Evolutionary conservation across 2,888 invertebrate genomes (phyloP), one percentile per base, ranked within the genome.

Genomic region (Eupithecia tripunctaria): DNA sequence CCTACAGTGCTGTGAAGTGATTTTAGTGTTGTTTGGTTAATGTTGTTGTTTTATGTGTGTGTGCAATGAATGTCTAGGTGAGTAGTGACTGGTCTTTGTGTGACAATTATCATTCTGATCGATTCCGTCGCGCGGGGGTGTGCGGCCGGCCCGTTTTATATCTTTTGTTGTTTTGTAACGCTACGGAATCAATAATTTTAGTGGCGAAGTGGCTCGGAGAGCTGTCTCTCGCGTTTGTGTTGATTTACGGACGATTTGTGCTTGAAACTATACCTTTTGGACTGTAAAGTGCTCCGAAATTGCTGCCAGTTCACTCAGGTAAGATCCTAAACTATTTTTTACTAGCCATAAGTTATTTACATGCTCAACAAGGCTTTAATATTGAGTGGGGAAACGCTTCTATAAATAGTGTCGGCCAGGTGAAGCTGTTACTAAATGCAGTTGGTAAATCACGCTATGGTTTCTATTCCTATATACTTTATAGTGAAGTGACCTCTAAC

Each of bases 101-200:
- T 91, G 93, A 94, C 94, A 94, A 94, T 94, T 94, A 94, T 94
- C 93, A 93, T 93, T 92, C 86, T 89, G 89, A 93, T 94, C 94
- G 94, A 94, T 94, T 93, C 92, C 88, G 87, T 83, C 87, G 92
- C 89, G 92, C 91, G 93, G 91, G 92, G 91, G 93, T 88, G 91
- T 88, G 91, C 89, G 87, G 87, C 86, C 88, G 87, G 90, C 85
- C 88, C 89, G 90, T 92, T 93, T 93, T 92, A 91, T 93, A 92
- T 94, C 92, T 93, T 94, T 93, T 93, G 93, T 94, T 94, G 92
- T 94, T 93, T 93, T 93, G 92, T 93, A 90, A 89, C 90, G 86
- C 87, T 85, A 85, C 84, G 84, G 88, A 94, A 94, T 94, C 94
- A 94, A 94, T 94, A 94, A 91, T 92, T 92, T 93, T 92, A 92